phyloP scores from a whole-genome alignment of 2,797 vertebrate genomes.

The Megalops cyprinoides region DNA sequence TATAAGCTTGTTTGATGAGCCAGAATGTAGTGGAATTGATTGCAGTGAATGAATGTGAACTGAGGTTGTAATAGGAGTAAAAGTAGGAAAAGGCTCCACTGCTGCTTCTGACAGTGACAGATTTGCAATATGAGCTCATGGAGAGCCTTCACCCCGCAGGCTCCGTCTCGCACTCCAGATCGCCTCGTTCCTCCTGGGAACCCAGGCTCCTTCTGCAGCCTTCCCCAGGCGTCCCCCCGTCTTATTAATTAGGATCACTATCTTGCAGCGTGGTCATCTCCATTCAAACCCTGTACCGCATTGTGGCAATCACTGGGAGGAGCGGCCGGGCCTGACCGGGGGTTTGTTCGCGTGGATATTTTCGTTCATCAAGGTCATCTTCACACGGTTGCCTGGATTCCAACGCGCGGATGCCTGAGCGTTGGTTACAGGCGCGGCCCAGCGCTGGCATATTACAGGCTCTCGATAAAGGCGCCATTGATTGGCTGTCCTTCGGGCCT shows the following conservation, averaged over 20 bases:
- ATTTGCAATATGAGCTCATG: background rate
- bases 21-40: background rate
- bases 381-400: constrained; percentile 45
- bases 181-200: background rate
- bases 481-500: constrained; percentile 36
- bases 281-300: constrained; percentile 17
- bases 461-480: constrained; percentile 59
- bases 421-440: constrained; percentile 48
- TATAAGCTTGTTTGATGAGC: background rate
- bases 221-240: background rate
- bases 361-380: constrained; percentile 43
- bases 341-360: constrained; percentile 17
- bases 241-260: constrained; percentile 32
- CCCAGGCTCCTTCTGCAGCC: background rate
- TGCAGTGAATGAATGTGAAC: background rate
- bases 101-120: background rate
- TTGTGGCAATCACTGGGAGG: constrained; percentile 21
- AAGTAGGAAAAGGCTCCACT: background rate
- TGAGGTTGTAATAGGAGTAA: background rate
- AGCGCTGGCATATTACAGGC: constrained; percentile 49
- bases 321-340: background rate
- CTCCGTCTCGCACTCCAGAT: background rate
- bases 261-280: constrained; percentile 19
- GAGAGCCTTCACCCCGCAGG: too few relatives aligned
- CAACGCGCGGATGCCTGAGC: constrained; percentile 44